Percentiles rank a stretch among this genome's conserved stretches.
These are phyloP conservation scores for Cyprinus carpio DNA, from an alignment of 2,113 vertebrate genomes.

Conservation along the genomic window DNA sequence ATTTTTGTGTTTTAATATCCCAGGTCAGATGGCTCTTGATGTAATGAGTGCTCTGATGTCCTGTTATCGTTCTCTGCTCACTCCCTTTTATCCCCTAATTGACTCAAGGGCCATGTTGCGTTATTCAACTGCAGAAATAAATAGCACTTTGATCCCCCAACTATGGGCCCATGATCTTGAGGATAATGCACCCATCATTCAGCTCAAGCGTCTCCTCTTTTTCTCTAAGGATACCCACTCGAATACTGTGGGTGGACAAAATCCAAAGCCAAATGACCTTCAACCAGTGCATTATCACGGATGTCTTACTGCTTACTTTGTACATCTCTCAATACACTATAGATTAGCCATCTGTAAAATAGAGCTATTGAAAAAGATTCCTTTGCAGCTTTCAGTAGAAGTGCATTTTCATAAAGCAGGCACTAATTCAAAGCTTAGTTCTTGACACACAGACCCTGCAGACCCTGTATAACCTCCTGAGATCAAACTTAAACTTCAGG, in stretches of 20 bases:
- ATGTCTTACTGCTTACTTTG: conserved; percentile 1
- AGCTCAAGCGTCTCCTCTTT: conserved; percentile 25
- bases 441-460: neutral
- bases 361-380: neutral
- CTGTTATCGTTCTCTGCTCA: conserved; percentile 53
- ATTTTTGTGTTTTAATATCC: conserved; percentile 2
- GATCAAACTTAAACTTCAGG: neutral
- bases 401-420: neutral
- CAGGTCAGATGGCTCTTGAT: conserved; percentile 42
- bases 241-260: conserved; percentile 27
- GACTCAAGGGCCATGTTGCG: conserved; percentile 46
- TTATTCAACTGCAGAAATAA: conserved; percentile 46
- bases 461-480: neutral
- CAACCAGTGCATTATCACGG: conserved; percentile 17
- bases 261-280: conserved; percentile 34
- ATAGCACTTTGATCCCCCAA: conserved; percentile 50
- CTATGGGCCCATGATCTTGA: conserved; percentile 33
- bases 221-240: conserved; percentile 32
- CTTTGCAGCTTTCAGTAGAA: neutral
- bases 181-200: conserved; percentile 45
- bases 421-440: neutral
- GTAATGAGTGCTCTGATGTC: conserved; percentile 59
- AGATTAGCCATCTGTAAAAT: neutral
- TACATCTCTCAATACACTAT: neutral
- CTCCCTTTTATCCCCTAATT: conserved; percentile 64